These are phyloP conservation scores for Spilarctia lutea DNA, from an alignment of 2,888 invertebrate species.

Conservation along the genomic window DNA sequence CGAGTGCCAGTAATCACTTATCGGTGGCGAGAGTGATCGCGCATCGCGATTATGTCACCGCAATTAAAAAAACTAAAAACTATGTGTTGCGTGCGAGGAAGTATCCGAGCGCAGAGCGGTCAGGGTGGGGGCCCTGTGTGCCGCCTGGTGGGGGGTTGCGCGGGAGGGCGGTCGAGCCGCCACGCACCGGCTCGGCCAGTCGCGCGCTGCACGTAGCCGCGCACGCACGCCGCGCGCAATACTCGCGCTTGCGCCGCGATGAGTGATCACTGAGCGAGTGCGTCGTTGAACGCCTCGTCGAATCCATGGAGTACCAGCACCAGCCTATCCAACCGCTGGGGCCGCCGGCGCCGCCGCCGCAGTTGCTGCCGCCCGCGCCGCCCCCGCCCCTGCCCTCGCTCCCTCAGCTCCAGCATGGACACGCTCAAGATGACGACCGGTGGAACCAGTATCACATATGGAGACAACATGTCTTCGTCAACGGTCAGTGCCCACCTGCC, in stretches of 20 bases:
- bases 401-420: constrained; percentile 88
- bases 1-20: constrained; percentile 66
- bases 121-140: constrained; percentile 35
- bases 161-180: constrained; percentile 52
- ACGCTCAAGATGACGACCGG: constrained; percentile 87
- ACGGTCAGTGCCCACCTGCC: constrained; percentile 86
- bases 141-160: constrained; percentile 34
- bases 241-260: constrained; percentile 74
- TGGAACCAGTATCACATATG: constrained; percentile 93
- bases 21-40: constrained; percentile 70
- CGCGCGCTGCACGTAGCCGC: constrained; percentile 68
- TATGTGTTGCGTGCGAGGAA: constrained; percentile 59
- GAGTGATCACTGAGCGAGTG: constrained; percentile 75
- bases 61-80: constrained; percentile 62
- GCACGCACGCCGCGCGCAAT: constrained; percentile 64
- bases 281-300: constrained; percentile 66
- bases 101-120: constrained; percentile 33
- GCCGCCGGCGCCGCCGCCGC: constrained; percentile 89
- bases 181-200: constrained; percentile 64
- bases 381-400: constrained; percentile 89
- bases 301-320: constrained; percentile 83
- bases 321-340: constrained; percentile 86
- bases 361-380: constrained; percentile 85
- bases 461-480: constrained; percentile 93
- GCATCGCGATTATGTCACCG: constrained; percentile 70